Conservation (phyloP, 2,797 vertebrate species). For the Muraenolepis orangiensis region DNA sequence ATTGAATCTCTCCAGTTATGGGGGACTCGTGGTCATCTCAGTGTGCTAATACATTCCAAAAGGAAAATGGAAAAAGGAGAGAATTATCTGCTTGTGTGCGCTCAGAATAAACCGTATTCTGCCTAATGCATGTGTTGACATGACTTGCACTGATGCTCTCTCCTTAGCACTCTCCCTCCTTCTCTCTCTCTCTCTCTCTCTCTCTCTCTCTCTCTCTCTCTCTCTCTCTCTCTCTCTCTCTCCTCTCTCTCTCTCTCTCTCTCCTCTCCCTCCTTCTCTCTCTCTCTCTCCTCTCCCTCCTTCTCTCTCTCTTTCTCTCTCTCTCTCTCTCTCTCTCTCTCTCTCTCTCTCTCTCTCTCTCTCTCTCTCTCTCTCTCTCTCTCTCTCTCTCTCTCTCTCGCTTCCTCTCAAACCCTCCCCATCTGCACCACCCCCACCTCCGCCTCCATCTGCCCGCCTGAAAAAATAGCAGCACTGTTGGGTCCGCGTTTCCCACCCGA, state of each 20-base stretch:
- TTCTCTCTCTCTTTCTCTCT: neutral
- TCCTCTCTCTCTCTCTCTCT: constrained; percentile 11
- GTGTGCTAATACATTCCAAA: constrained; percentile 27
- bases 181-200: neutral
- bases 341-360: constrained; percentile 26
- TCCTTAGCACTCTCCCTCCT: neutral
- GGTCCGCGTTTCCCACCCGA: constrained; percentile 37
- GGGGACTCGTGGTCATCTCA: constrained; percentile 33
- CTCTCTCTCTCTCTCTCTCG: neutral
- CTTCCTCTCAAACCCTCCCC: constrained; percentile 54
- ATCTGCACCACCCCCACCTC: constrained; percentile 42
- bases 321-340: constrained; percentile 46
- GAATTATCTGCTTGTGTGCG: constrained; percentile 44
- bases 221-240: neutral
- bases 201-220: constrained; percentile 56
- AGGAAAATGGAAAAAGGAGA: constrained; percentile 37
- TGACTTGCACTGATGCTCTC: neutral
- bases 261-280: neutral
- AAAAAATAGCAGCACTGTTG: constrained; percentile 53
- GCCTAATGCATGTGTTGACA: constrained; percentile 26
- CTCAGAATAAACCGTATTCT: constrained; percentile 48
- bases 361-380: neutral
- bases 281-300: constrained; percentile 42
- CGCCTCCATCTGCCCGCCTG: constrained; percentile 53
- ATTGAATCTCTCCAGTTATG: neutral